Conservation (phyloP, 2,888 invertebrate species). For the Empis livida region DNA sequence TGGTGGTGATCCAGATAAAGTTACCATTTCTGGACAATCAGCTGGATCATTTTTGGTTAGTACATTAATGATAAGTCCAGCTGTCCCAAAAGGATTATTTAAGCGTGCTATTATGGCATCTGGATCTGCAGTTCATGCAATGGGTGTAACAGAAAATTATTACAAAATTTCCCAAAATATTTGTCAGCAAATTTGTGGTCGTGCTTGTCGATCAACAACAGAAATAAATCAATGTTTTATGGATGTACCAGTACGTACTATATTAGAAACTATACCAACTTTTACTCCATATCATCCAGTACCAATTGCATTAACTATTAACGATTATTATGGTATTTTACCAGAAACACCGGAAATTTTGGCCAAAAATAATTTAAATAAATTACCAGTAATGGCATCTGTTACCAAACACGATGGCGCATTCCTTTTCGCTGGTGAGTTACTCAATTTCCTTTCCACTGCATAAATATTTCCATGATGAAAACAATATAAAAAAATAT, state of each 20-base stretch:
- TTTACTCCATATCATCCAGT: not conserved
- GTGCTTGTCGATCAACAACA: conserved; percentile 15
- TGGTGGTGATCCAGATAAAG: conserved; percentile 38
- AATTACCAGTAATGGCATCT: conserved; percentile 33
- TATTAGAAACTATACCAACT: conserved; percentile 16
- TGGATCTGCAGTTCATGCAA: conserved; percentile 38
- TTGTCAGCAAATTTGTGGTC: conserved; percentile 20
- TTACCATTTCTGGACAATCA: conserved; percentile 43
- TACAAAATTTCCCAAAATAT: conserved; percentile 13
- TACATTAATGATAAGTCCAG: conserved; percentile 35
- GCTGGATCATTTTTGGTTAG: conserved; percentile 39
- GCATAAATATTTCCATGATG: too few relatives aligned
- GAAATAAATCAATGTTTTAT: conserved; percentile 24
- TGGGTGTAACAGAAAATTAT: conserved; percentile 34
- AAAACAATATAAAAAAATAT: too few relatives aligned
- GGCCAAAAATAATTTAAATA: conserved; percentile 7
- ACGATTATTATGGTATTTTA: conserved; percentile 19
- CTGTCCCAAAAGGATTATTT: conserved; percentile 29
- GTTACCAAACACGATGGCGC: conserved; percentile 39
- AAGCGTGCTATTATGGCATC: conserved; percentile 40
- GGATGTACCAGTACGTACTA: conserved; percentile 18
- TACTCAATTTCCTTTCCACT: too few relatives aligned
- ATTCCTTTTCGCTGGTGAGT: conserved; percentile 33
- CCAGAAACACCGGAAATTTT: conserved; percentile 14
- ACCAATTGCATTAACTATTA: conserved; percentile 20